phyloP scores from a whole-genome alignment of 2,888 invertebrate species.

The Merodon equestris region DNA sequence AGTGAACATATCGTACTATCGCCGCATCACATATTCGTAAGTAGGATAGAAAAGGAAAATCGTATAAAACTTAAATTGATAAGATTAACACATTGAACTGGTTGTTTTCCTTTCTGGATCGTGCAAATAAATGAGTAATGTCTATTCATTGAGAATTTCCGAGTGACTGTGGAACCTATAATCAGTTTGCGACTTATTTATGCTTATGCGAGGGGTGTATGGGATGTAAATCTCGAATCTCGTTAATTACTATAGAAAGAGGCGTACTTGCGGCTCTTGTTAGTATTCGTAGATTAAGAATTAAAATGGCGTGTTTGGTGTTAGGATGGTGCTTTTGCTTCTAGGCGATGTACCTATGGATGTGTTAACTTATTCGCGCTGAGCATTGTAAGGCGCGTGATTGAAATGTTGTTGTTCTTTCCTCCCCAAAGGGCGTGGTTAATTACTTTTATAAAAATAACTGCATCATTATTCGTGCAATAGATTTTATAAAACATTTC shows the following conservation, averaged over 20 bases:
- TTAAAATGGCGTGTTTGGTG: slow-evolving; percentile 21
- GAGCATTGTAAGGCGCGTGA: not conserved
- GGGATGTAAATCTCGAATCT: slow-evolving; percentile 24
- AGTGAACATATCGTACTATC: not conserved
- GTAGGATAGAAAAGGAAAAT: slow-evolving; percentile 25
- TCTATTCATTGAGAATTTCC: slow-evolving; percentile 29
- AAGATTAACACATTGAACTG: slow-evolving; percentile 53
- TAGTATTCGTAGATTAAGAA: slow-evolving; percentile 7
- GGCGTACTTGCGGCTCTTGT: no score
- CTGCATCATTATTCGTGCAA: no score
- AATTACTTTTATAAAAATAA: not conserved
- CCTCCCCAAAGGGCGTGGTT: not conserved
- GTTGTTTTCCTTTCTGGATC: slow-evolving; percentile 9
- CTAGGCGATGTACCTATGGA: no score
- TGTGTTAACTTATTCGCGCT: no score
- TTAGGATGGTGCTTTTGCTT: not conserved
- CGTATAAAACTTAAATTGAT: slow-evolving; percentile 45
- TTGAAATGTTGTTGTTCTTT: not conserved
- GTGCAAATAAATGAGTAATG: slow-evolving; percentile 46
- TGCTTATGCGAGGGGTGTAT: not conserved
- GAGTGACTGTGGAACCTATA: slow-evolving; percentile 15
- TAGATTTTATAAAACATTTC: no score
- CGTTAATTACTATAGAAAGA: not conserved
- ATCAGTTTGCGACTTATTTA: slow-evolving; percentile 2
- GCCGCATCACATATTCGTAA: slow-evolving; percentile 3